A percentile compares a stretch with the other conserved stretches of the same genome.
Evolutionary conservation across 2,888 invertebrate genomes (phyloP).

Genomic region (Pristionchus fissidentatus): DNA sequence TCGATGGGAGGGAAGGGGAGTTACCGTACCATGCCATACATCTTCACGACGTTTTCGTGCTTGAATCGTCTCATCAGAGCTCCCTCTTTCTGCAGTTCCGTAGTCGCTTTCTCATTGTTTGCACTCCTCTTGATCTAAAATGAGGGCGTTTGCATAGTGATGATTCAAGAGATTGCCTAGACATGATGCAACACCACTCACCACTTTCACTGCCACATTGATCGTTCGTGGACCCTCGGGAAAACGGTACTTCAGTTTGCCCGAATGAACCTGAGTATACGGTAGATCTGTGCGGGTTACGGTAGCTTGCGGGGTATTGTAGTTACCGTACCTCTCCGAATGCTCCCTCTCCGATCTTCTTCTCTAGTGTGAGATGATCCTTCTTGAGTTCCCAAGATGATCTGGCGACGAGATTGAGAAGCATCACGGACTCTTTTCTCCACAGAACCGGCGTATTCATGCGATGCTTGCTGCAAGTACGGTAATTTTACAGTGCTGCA

Average conservation of each 20-base stretch:
- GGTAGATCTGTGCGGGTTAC: no score
- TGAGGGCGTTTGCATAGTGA: neutral
- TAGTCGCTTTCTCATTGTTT: slow-evolving; percentile 13
- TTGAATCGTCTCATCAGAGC: slow-evolving; percentile 25
- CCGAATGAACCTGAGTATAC: neutral
- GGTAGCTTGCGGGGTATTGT: no score
- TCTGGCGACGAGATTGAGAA: slow-evolving; percentile 27
- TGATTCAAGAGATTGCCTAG: neutral
- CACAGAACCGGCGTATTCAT: neutral
- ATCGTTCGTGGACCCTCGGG: no score
- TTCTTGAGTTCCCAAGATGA: neutral
- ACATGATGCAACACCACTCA: neutral
- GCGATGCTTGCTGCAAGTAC: neutral
- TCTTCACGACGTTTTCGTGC: neutral
- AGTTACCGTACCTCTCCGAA: slow-evolving; percentile 4
- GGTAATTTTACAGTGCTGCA: no score
- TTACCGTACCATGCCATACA: neutral
- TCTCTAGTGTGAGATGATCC: neutral
- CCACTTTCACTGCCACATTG: slow-evolving; percentile 39
- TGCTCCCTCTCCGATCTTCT: slow-evolving; percentile 33
- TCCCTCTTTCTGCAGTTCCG: slow-evolving; percentile 27
- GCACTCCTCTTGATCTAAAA: neutral
- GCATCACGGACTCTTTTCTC: neutral
- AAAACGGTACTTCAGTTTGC: neutral
- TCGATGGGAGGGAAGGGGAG: neutral